Base-by-base conservation (phyloP, 2,797 vertebrate genomes). In the Betta splendens region DNA sequence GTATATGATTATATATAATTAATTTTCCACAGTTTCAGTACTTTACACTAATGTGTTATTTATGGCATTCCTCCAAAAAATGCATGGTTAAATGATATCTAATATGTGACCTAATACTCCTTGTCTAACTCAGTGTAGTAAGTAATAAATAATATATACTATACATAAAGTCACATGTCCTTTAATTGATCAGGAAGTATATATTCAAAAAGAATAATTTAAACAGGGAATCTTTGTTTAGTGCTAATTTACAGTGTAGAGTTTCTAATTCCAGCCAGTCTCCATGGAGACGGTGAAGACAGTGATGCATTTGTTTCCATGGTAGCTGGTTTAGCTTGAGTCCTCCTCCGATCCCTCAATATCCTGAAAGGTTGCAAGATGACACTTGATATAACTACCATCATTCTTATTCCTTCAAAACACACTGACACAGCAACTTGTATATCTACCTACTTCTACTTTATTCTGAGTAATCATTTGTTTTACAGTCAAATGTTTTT, bases 271-370 rank as follows among this genome's bases (percentile, higher is more conserved):
- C 18, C 28, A 69, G 47, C 11, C 18, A 22, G n/a, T 77, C 20
- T 49, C 49, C 36, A 42, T 68, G 75, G 65, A 67, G 72, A 79
- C 18, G 22, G 9, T 47, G 51, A 69, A 64, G 67, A 59, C 37
- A 33, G 2, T 32, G 49, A 33, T 46, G 51, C 61, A 58, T 58
- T 51, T 32, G 60, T 79, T 81, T 83, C 66, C 70, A 64, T 15
- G 47, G 64, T 49, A 39, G 69, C 53, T 0, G 31, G 17, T 75
- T 79, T 69, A 92, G 49, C 53, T 84, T 31, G 82, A 89, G 31
- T 87, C 84, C 39, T 90, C 89, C 40, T 91, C 88, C 2, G 89
- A 90, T 73, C 75, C 83, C 10, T 66, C 85, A 0, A 76, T 87
- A 66, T 92, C 89, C 92, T 93, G 53, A 55, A 89, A 87, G 25